phyloP scores from a whole-genome alignment of 2,113 vertebrate species.

The Amia ocellicauda region DNA sequence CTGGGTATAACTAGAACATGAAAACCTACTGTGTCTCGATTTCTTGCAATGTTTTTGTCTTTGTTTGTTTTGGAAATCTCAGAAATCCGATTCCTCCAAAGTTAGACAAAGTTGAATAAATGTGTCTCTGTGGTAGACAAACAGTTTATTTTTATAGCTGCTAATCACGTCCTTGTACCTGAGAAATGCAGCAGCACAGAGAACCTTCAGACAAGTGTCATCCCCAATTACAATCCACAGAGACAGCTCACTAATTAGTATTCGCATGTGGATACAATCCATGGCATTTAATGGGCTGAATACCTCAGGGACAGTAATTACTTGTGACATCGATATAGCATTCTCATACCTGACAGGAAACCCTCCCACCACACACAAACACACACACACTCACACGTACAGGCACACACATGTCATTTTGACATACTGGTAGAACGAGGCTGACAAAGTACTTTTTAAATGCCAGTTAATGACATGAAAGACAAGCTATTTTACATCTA shows the following conservation, averaged over 20 bases:
- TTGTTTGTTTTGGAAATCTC: too few species aligned
- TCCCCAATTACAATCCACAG: constrained; percentile 21
- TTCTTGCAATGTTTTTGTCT: too few species aligned
- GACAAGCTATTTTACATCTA: background rate
- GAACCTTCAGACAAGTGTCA: constrained; percentile 18
- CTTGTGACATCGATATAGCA: constrained; percentile 24
- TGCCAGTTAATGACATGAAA: background rate
- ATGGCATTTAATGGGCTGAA: constrained; percentile 1
- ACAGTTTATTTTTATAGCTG: constrained; percentile 7
- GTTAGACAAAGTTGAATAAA: background rate
- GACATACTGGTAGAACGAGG: background rate
- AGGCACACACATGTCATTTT: background rate
- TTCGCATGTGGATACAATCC: constrained; percentile 5
- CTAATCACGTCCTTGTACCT: constrained; percentile 5
- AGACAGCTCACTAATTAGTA: constrained; percentile 23
- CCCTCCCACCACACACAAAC: background rate
- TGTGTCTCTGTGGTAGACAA: constrained; percentile 1
- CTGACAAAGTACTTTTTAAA: background rate
- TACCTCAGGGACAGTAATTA: constrained; percentile 17
- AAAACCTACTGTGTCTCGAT: too few species aligned
- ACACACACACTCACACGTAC: background rate
- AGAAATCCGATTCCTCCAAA: background rate
- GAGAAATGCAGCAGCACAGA: constrained; percentile 2
- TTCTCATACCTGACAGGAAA: constrained; percentile 7
- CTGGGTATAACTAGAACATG: too few species aligned